phyloP scores from a whole-genome alignment of 2,797 vertebrate species.

The Leucoraja ocellata region DNA sequence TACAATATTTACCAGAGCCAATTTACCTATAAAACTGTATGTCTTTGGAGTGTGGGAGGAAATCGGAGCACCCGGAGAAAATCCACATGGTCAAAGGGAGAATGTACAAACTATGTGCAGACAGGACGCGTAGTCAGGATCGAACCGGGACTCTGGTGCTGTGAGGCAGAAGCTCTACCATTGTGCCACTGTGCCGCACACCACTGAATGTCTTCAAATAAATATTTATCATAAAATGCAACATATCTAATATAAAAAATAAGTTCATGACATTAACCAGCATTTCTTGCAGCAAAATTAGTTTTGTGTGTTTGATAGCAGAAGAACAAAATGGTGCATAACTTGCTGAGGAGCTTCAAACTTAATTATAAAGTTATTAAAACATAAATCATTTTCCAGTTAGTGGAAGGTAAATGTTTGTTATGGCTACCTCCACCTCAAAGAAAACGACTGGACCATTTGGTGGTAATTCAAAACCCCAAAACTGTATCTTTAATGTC shows the following conservation, averaged over 20 bases:
- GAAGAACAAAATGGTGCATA: not conserved
- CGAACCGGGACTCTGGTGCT: too few species aligned
- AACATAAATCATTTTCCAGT: conserved; percentile 46
- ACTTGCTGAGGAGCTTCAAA: not conserved
- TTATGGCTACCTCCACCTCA: conserved; percentile 46
- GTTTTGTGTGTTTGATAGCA: not conserved
- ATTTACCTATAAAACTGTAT: too few species aligned
- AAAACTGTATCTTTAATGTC: conserved; percentile 52
- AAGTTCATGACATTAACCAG: not conserved
- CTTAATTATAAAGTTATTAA: not conserved
- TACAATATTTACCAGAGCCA: too few species aligned
- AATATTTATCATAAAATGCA: not conserved
- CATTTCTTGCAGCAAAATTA: too few species aligned
- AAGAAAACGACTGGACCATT: conserved; percentile 51
- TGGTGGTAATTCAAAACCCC: conserved; percentile 53
- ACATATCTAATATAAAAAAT: not conserved
- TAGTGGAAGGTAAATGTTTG: conserved; percentile 52
- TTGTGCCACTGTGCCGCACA: too few species aligned
- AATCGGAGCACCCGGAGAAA: too few species aligned
- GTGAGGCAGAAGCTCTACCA: too few species aligned
- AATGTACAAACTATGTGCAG: too few species aligned
- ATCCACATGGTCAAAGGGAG: too few species aligned
- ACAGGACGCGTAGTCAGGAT: too few species aligned
- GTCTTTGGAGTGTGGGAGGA: too few species aligned
- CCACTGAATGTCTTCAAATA: not conserved